Evolutionary conservation across 2,888 invertebrate species (phyloP).

Genomic region (Phania funesta): DNA sequence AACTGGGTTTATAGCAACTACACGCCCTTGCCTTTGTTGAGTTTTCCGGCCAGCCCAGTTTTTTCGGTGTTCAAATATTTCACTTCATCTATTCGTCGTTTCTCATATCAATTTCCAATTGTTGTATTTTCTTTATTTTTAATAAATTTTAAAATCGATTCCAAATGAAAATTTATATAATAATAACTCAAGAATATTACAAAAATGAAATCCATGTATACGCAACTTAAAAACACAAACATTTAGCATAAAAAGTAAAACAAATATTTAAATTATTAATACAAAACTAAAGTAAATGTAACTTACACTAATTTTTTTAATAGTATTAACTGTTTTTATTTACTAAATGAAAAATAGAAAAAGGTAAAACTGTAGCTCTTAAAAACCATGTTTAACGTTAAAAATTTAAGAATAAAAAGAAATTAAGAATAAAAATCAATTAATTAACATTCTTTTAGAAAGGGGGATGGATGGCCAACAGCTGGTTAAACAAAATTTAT

Average conservation of each 20-base stretch:
- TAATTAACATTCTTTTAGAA: not conserved
- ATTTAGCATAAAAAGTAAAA: conserved; percentile 29
- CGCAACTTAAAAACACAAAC: conserved; percentile 71
- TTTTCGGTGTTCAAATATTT: no score
- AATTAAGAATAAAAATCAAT: conserved; percentile 7
- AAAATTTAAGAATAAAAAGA: not conserved
- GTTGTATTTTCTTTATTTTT: not conserved
- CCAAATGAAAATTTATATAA: not conserved
- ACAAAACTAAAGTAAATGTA: conserved; percentile 3
- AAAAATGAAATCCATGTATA: conserved; percentile 74
- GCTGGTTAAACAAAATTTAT: no score
- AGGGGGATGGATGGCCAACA: not conserved
- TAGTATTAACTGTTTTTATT: conserved; percentile 25
- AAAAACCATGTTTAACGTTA: conserved; percentile 58
- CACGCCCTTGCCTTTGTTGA: no score
- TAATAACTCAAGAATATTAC: conserved; percentile 7
- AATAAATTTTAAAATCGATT: conserved; percentile 47
- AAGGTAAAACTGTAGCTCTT: conserved; percentile 30
- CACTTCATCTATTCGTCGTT: no score
- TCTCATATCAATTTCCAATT: not conserved
- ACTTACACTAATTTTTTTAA: conserved; percentile 23
- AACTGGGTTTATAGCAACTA: no score
- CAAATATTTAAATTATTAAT: conserved; percentile 23
- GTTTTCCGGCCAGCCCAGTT: no score
- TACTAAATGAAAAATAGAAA: not conserved